Evolutionary conservation across 2,888 invertebrate genomes (phyloP), one percentile per base, ranked within the genome.

Genomic region (Microctonus aethiopoides): DNA sequence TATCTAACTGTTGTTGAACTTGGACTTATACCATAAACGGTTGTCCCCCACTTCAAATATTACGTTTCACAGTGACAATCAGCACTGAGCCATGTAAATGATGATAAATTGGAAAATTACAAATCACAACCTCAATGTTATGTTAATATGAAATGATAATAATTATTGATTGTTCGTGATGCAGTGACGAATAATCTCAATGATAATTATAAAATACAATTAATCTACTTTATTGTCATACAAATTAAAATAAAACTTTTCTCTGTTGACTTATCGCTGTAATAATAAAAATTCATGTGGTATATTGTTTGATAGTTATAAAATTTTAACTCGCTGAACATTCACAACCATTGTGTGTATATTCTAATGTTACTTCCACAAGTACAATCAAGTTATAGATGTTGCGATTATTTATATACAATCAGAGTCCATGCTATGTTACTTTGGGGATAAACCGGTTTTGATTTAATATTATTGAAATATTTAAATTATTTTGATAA

Each of bases 101-200:
- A 36, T 54, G 36, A 65, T 65, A 65, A 65, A 65, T 56, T 65
- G 39, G 56, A 65, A 65, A 65, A 65, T 54, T 39, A 24, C 16
- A 52, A 46, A 46, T 62, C 26, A 62, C 62, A 11, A n/a, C n/a
- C n/a, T n/a, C 10, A 46, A 1, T 16, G 46, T 16, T 16, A 46
- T 46, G 16, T 29, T 29, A 5, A 5, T 29, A 29, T 29, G 29
- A 29, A 29, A 29, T 29, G 3, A 46, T 46, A 46, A 46, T 46
- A 20, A 46, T 46, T 16, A 46, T 46, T 16, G n/a, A n/a, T n/a
- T n/a, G n/a, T 46, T 46, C 41, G 6, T n/a, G n/a, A n/a, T n/a
- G n/a, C 41, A 46, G 16, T n/a, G n/a, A 46, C 16, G 16, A n/a
- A n/a, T n/a, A 46, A 16, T 46, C 16, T 46, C 1, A 46, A 46